These are phyloP conservation scores for Zaprionus ghesquierei DNA, from an alignment of 1,140 invertebrate species.

Conservation along the genomic window DNA sequence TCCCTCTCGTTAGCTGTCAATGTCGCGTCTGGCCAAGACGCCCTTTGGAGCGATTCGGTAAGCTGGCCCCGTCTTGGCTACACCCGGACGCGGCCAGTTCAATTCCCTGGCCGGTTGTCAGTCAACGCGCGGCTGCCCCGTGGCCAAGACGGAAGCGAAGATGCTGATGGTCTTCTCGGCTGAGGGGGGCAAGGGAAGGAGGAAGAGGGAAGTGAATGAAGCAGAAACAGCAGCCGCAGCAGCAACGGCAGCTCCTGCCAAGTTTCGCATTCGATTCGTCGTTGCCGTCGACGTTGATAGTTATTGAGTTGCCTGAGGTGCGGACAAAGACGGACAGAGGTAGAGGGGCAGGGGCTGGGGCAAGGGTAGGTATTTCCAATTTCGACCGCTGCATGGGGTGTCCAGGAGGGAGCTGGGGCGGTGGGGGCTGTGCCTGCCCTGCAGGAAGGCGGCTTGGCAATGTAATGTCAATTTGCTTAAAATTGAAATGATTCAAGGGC, in stretches of 20 bases:
- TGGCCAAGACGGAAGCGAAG: slow-evolving; percentile 30
- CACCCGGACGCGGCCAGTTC: slow-evolving; percentile 24
- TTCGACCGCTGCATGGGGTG: slow-evolving; percentile 24
- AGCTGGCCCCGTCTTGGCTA: slow-evolving; percentile 8
- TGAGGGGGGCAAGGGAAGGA: not conserved
- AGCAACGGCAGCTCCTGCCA: slow-evolving; percentile 11
- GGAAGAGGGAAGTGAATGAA: not conserved
- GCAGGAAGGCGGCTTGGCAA: slow-evolving; percentile 53
- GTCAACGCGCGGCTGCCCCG: slow-evolving; percentile 59
- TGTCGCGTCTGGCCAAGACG: slow-evolving; percentile 38
- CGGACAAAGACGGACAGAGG: not conserved
- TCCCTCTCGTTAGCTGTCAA: not conserved
- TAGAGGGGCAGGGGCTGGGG: not conserved
- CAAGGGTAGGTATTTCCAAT: slow-evolving; percentile 35
- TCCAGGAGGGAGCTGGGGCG: not conserved
- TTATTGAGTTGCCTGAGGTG: slow-evolving; percentile 66
- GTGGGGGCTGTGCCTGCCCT: not conserved
- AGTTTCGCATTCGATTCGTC: slow-evolving; percentile 62
- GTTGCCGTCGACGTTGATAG: slow-evolving; percentile 56
- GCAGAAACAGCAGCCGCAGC: not conserved
- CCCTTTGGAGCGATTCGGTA: not conserved
- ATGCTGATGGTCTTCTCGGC: too few species aligned
- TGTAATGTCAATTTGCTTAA: slow-evolving; percentile 75
- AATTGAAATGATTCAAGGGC: slow-evolving; percentile 76
- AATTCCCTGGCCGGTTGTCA: slow-evolving; percentile 58